Evolutionary conservation across 1,140 invertebrate species (phyloP), one percentile per base, ranked within the genome.

Genomic region (Aphidius gifuensis): DNA sequence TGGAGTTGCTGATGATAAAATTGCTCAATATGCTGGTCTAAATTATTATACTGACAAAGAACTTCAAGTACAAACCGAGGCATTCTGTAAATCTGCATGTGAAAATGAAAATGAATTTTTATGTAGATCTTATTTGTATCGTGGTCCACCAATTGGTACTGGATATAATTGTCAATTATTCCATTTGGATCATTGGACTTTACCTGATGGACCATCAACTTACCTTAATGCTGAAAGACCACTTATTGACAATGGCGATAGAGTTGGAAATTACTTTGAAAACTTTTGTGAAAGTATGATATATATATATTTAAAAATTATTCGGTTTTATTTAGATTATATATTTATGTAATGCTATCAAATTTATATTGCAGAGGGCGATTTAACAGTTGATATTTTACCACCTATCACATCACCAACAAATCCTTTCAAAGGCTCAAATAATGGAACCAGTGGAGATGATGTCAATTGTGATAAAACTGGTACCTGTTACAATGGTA

Each of bases 1-100:
- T 62, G 93, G 93, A 9, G 91, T 96, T 3, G 89, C 92, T 7
- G 90, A 93, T 61, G 91, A 94, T 71, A 92, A 93, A 78, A 89
- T 97, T 1, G 89, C 93, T 1, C 93, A 96, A 71, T 96, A 95
- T 71, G 93, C 92, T 1, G 90, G 90, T 6, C 80, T 96, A 1
- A 92, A 96, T 71, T 96, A 95, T 77, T 96, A 96, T 79, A 91
- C 91, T 1, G 94, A 97, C 78, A 96, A 96, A 81, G 93, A 96
- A 74, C 75, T 96, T 21, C 76, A 87, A 78, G 91, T 92, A 43
- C 90, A 89, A 51, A 91, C 87, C 39, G 90, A 94, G 71, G 85
- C 88, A 0, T 92, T 91, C 5, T 97, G 94, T 73, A 85, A 88
- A 58, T 80, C 94, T 47, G 93, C 94, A 45, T 96, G 94, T 76